phyloP scores from a whole-genome alignment of 2,113 vertebrate genomes.

The Rhinolophus ferrumequinum region DNA sequence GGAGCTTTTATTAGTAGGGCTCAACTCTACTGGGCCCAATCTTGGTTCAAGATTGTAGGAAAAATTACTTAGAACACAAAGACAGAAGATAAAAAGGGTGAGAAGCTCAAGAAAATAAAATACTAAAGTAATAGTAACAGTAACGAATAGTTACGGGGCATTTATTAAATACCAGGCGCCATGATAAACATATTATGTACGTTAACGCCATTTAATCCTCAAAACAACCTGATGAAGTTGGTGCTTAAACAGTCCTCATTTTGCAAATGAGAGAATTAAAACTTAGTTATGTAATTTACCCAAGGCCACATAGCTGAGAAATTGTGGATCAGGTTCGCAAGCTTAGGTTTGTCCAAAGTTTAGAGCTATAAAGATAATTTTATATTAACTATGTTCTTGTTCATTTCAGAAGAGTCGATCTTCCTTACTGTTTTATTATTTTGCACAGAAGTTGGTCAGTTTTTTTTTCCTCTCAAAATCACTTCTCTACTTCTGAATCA shows the following conservation, averaged over 20 bases:
- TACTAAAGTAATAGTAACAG: slow-evolving; percentile 3
- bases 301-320: background rate
- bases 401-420: background rate
- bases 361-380: background rate
- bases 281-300: background rate
- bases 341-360: slow-evolving; percentile 7
- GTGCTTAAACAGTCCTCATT: background rate
- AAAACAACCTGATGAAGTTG: background rate
- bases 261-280: slow-evolving; percentile 34
- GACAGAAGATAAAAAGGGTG: background rate
- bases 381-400: background rate
- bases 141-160: background rate
- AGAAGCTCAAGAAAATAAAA: slow-evolving; percentile 13
- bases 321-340: background rate
- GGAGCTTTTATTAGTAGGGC: background rate
- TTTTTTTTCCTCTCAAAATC: slow-evolving; percentile 41
- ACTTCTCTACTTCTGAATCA: background rate
- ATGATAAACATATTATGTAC: background rate
- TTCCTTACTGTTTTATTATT: background rate
- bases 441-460: background rate
- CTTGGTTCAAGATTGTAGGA: background rate
- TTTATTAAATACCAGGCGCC: background rate
- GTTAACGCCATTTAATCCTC: background rate
- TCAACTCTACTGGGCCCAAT: no score
- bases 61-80: background rate